Conservation (phyloP, 2,797 vertebrate genomes). For the Spinibarbus caldwelli region DNA sequence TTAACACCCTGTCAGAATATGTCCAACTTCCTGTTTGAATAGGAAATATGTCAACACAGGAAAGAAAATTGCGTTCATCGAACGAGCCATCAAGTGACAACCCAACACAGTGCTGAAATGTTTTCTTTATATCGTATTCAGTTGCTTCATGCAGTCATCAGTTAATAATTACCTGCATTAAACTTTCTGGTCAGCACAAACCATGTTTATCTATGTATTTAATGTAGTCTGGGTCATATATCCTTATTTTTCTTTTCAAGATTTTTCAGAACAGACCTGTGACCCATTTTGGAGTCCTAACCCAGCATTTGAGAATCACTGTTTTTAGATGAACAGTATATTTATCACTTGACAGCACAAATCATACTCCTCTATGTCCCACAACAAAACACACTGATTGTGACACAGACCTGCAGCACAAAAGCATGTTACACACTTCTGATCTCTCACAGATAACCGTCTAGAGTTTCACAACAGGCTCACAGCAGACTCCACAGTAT, state of each 20-base stretch:
- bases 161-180: neutral
- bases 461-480: slow-evolving; percentile 22
- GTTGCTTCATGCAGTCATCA: too few relatives aligned
- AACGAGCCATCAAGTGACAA: neutral
- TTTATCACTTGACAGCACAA: neutral
- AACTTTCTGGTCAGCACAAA: neutral
- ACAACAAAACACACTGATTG: neutral
- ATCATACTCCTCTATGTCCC: neutral
- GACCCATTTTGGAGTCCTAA: neutral
- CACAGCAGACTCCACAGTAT: neutral
- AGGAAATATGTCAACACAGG: slow-evolving; percentile 14
- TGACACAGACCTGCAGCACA: neutral
- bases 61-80: neutral
- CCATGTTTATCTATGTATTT: neutral
- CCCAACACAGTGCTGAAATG: neutral
- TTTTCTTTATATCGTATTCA: neutral
- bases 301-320: neutral
- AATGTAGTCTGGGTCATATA: neutral
- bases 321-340: neutral
- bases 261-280: neutral
- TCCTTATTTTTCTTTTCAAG: too few relatives aligned
- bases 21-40: slow-evolving; percentile 24
- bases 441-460: slow-evolving; percentile 5
- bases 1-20: neutral
- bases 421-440: neutral